phyloP scores from a whole-genome alignment of 2,888 invertebrate genomes.

The Plusia festucae region DNA sequence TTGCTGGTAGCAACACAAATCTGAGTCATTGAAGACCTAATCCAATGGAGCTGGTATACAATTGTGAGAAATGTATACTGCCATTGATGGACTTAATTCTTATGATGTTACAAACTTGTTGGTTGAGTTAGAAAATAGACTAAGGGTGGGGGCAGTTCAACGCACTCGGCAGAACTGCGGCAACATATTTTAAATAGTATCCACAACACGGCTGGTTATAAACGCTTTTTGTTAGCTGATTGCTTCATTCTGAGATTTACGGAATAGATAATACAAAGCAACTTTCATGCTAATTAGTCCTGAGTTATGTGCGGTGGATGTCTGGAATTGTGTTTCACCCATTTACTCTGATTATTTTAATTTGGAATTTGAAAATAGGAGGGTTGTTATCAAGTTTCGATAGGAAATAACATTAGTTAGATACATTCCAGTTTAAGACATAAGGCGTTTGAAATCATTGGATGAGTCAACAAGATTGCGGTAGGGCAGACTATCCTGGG shows the following conservation, averaged over 20 bases:
- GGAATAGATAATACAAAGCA: slow-evolving; percentile 49
- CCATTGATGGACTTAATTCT: slow-evolving; percentile 42
- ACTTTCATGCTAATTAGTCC: slow-evolving; percentile 51
- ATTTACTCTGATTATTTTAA: neutral
- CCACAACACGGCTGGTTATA: slow-evolving; percentile 43
- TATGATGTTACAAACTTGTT: slow-evolving; percentile 54
- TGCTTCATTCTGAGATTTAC: slow-evolving; percentile 51
- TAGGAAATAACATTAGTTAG: neutral
- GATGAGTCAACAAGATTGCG: too few species aligned
- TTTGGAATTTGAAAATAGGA: neutral
- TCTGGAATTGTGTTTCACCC: slow-evolving; percentile 10
- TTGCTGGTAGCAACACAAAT: slow-evolving; percentile 31
- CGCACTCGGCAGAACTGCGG: slow-evolving; percentile 56
- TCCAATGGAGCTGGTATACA: slow-evolving; percentile 17
- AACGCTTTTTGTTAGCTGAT: slow-evolving; percentile 44
- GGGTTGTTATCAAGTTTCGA: neutral
- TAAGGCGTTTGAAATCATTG: neutral
- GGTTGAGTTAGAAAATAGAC: slow-evolving; percentile 64
- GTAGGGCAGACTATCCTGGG: too few species aligned
- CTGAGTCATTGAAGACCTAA: slow-evolving; percentile 44
- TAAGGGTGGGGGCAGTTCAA: slow-evolving; percentile 62
- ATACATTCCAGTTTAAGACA: neutral
- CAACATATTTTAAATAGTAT: slow-evolving; percentile 56
- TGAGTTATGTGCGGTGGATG: slow-evolving; percentile 47
- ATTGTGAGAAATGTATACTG: slow-evolving; percentile 44